A percentile compares a stretch with the other conserved stretches of the same genome.
phyloP scores from a whole-genome alignment of 2,888 invertebrate species.

The Cantharis flavilabris region DNA sequence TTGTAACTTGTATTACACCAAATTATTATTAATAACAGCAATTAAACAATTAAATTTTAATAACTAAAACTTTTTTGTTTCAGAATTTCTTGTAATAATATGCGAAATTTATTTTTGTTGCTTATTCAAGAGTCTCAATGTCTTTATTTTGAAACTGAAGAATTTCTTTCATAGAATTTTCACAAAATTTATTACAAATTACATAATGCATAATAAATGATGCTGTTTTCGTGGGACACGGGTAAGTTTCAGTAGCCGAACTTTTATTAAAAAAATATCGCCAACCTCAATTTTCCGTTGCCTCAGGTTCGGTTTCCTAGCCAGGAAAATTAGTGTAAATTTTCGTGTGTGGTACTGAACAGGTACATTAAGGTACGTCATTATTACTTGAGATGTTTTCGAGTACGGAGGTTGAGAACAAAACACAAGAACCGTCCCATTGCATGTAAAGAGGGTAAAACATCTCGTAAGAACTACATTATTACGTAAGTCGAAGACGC shows the following conservation, averaged over 20 bases:
- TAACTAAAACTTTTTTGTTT: background rate
- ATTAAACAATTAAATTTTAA: background rate
- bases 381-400: background rate
- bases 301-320: background rate
- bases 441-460: background rate
- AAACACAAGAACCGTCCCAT: background rate
- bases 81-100: background rate
- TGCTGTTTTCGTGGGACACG: background rate
- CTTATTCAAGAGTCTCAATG: background rate
- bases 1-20: background rate
- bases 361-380: background rate
- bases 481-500: background rate
- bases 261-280: background rate
- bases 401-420: background rate
- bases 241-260: background rate
- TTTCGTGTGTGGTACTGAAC: background rate
- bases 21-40: background rate
- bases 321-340: background rate
- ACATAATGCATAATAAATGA: background rate
- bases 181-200: background rate
- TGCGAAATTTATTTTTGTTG: background rate
- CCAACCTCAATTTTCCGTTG: background rate
- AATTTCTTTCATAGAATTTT: background rate
- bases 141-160: background rate
- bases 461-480: background rate